These are phyloP conservation scores for Tinamus guttatus DNA, from an alignment of 2,113 vertebrate species.

Conservation along the genomic window DNA sequence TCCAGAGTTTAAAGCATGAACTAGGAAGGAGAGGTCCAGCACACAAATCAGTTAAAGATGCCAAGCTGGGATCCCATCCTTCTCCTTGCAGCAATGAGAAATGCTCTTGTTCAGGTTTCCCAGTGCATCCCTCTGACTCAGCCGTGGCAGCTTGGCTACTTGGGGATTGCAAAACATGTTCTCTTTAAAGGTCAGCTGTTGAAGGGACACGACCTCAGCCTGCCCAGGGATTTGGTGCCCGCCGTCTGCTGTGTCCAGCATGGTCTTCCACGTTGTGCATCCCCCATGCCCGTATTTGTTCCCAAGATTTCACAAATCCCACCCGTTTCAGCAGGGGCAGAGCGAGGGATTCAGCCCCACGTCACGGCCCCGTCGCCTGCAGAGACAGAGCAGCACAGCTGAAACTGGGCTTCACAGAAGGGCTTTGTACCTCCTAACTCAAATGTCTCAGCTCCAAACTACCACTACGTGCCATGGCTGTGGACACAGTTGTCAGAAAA, in stretches of 20 bases:
- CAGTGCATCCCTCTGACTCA: background rate
- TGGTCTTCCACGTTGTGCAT: background rate
- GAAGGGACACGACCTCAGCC: background rate
- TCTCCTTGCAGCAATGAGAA: background rate
- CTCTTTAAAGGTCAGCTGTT: background rate
- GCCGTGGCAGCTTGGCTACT: background rate
- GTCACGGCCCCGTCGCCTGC: background rate
- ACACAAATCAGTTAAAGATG: background rate
- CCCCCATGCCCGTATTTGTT: background rate
- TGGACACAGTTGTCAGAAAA: background rate
- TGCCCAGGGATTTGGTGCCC: background rate
- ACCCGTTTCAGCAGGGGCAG: background rate
- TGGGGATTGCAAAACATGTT: constrained; percentile 6
- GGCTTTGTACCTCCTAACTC: background rate
- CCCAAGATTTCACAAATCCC: background rate
- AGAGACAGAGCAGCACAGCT: background rate
- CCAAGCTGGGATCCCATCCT: background rate
- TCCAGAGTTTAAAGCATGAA: background rate
- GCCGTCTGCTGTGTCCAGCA: background rate
- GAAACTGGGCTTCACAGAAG: background rate
- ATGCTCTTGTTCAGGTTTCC: background rate
- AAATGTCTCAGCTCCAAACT: background rate
- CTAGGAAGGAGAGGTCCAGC: background rate
- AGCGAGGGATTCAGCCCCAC: background rate
- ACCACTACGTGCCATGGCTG: background rate